These are phyloP conservation scores for Galerucella pusilla DNA, from an alignment of 2,888 invertebrate genomes.

Conservation along the genomic window DNA sequence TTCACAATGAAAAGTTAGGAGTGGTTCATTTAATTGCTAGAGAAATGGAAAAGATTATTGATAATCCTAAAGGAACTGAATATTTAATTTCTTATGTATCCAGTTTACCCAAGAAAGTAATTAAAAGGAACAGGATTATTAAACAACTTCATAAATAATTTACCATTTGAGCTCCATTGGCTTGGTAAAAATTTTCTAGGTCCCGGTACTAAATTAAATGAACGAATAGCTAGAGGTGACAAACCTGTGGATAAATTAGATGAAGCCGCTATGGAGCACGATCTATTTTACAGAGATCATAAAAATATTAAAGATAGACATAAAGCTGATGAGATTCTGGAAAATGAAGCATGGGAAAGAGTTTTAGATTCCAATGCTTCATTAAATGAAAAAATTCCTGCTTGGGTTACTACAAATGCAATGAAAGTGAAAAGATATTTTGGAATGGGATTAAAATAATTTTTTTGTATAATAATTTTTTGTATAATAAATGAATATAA, in stretches of 20 bases:
- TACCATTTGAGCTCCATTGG: conserved; percentile 15
- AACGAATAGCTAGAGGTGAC: conserved; percentile 21
- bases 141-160: conserved; percentile 23
- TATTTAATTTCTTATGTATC: conserved; percentile 22
- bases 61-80: conserved; percentile 16
- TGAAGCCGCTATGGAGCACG: conserved; percentile 15
- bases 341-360: not conserved
- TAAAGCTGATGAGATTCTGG: conserved; percentile 17
- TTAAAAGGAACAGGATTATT: conserved; percentile 23
- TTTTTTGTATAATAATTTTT: no score
- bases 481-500: conserved; percentile 1
- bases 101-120: conserved; percentile 18
- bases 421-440: conserved; percentile 18
- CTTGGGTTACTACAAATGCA: conserved; percentile 8
- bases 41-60: conserved; percentile 18
- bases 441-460: conserved; percentile 19
- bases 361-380: not conserved
- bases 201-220: not conserved
- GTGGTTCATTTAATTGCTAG: conserved; percentile 20
- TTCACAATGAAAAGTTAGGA: not conserved
- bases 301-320: conserved; percentile 20
- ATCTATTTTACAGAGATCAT: conserved; percentile 27
- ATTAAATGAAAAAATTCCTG: conserved; percentile 12
- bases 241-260: conserved; percentile 25
- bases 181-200: conserved; percentile 7